These are phyloP conservation scores for Carettochelys insculpta DNA, from an alignment of 2,113 vertebrate genomes.

Conservation along the genomic window DNA sequence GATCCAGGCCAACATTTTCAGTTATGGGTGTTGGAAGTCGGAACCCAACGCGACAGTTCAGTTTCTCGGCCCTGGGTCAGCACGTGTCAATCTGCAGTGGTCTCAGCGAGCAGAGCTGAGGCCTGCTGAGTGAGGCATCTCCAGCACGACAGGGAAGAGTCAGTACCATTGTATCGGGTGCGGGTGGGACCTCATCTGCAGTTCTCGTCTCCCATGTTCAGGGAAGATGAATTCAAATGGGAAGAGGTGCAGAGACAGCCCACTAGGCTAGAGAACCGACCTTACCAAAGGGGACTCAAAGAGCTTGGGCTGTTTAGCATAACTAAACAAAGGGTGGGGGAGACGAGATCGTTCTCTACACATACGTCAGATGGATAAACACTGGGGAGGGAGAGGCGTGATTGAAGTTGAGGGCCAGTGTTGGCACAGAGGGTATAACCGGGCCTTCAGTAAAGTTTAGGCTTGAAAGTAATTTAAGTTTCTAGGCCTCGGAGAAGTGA, in stretches of 20 bases:
- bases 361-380: neutral
- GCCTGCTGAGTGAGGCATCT: neutral
- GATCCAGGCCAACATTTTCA: neutral
- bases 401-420: neutral
- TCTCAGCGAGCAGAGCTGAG: neutral
- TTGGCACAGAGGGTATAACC: neutral
- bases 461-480: neutral
- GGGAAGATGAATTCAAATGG: neutral
- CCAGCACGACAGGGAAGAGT: neutral
- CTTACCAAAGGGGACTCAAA: neutral
- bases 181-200: neutral
- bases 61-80: neutral
- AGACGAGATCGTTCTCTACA: neutral
- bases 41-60: neutral
- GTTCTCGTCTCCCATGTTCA: neutral
- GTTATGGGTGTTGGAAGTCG: neutral
- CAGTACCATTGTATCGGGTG: neutral
- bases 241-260: neutral
- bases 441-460: neutral
- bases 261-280: neutral
- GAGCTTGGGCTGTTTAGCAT: neutral
- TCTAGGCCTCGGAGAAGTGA: neutral
- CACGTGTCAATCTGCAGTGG: neutral
- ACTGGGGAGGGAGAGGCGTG: neutral
- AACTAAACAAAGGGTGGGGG: neutral